Percentiles rank a stretch among this genome's conserved stretches.
Conservation (phyloP, 2,797 vertebrate species). For the Hemitrygon akajei region DNA sequence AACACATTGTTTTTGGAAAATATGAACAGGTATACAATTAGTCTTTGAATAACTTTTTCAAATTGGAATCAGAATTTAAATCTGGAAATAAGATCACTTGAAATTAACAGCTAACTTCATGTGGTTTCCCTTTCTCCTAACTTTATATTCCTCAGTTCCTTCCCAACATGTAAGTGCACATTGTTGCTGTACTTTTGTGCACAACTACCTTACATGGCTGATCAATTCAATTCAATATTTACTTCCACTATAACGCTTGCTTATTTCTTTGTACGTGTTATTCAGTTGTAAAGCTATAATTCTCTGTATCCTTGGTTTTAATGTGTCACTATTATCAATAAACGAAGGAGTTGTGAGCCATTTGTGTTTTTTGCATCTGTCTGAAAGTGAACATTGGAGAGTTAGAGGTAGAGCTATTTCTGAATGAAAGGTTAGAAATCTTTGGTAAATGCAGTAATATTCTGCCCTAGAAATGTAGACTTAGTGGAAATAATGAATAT, state of each 20-base stretch:
- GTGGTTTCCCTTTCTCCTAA: neutral
- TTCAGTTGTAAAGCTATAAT: neutral
- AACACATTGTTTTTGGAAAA: conserved; percentile 9
- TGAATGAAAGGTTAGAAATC: neutral
- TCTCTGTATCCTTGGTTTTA: neutral
- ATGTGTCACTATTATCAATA: neutral
- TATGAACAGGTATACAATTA: conserved; percentile 11
- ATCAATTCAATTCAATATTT: neutral
- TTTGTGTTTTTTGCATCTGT: neutral
- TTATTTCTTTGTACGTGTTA: neutral
- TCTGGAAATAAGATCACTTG: neutral
- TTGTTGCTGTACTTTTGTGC: neutral
- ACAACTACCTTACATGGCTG: neutral
- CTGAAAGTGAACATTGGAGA: neutral
- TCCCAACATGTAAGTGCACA: neutral
- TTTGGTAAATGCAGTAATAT: neutral
- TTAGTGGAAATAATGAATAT: neutral
- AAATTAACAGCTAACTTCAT: neutral
- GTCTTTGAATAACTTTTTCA: neutral
- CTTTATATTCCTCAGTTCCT: neutral
- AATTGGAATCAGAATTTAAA: neutral
- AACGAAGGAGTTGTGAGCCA: neutral
- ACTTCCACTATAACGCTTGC: neutral
- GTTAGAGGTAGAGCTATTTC: neutral
- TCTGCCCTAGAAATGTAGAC: neutral